Conservation (phyloP, 2,113 vertebrate genomes). For the Pyrgilauda ruficollis region DNA sequence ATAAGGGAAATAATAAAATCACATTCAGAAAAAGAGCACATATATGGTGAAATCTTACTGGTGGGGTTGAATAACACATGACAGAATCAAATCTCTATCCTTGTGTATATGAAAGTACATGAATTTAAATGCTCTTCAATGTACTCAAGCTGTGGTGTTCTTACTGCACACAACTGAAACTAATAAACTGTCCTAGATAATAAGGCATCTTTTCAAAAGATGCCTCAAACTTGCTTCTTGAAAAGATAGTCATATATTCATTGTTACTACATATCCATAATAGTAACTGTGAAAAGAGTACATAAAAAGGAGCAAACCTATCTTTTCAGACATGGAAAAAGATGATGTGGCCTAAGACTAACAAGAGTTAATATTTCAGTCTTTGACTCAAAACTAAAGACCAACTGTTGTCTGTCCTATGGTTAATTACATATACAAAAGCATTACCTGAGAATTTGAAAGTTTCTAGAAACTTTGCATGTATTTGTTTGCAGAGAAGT, state of each 20-base stretch:
- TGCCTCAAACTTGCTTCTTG: background rate
- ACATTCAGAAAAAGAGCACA: background rate
- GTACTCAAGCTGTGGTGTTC: background rate
- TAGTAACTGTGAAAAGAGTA: background rate
- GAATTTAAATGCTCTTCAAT: background rate
- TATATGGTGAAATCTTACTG: background rate
- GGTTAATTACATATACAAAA: background rate
- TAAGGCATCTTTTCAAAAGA: background rate
- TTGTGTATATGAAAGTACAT: background rate
- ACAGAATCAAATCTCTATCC: background rate
- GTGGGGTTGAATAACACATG: background rate
- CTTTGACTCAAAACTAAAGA: background rate
- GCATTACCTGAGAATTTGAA: background rate
- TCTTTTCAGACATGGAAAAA: background rate
- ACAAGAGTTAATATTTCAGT: background rate
- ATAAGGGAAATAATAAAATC: background rate
- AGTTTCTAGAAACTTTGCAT: background rate
- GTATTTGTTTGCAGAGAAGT: background rate
- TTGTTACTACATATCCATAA: background rate
- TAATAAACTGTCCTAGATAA: background rate
- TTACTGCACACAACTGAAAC: background rate
- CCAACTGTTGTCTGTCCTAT: rapidly evolving
- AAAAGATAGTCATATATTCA: background rate
- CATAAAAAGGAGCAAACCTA: background rate
- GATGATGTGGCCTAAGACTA: background rate